Evolutionary conservation across 2,113 vertebrate genomes (phyloP).

Genomic region (Platanista minor): DNA sequence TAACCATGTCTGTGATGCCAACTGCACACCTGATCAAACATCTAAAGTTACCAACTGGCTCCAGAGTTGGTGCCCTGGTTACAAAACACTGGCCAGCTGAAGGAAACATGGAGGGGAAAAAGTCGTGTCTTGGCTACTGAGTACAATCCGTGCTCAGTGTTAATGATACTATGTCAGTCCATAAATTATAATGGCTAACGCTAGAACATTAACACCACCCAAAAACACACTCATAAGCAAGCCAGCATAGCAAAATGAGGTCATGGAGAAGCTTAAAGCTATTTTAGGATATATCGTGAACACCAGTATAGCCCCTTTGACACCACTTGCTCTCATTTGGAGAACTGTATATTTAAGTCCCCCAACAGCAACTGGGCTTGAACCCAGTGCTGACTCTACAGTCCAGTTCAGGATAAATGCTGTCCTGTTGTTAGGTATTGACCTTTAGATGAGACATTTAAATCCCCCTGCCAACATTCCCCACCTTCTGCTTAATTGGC

Average conservation of each 20-base stretch:
- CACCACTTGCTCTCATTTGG: conserved; percentile 69
- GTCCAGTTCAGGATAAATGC: conserved; percentile 63
- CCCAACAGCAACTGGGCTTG: conserved; percentile 61
- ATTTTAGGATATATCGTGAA: conserved; percentile 67
- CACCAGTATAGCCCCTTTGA: conserved; percentile 41
- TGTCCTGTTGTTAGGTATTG: conserved; percentile 57
- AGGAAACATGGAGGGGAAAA: conserved; percentile 29
- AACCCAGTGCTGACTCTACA: conserved; percentile 66
- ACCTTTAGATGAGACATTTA: conserved; percentile 71
- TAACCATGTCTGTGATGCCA: conserved; percentile 23
- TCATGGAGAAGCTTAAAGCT: conserved; percentile 47
- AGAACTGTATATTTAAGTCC: conserved; percentile 54
- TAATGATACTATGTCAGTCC: conserved; percentile 52
- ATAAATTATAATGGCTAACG: conserved; percentile 52
- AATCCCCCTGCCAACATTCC: conserved; percentile 63
- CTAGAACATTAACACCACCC: conserved; percentile 67
- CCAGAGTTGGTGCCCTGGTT: conserved; percentile 45
- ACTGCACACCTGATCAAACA: conserved; percentile 45
- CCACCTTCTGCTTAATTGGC: conserved; percentile 72
- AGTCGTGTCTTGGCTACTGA: conserved; percentile 44
- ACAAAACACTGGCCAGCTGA: conserved; percentile 55
- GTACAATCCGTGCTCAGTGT: conserved; percentile 37
- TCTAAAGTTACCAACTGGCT: conserved; percentile 10
- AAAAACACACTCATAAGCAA: conserved; percentile 45
- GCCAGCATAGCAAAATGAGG: conserved; percentile 39